Conservation (phyloP, 1,140 invertebrate genomes). For the Cyphomyrmex costatus region DNA sequence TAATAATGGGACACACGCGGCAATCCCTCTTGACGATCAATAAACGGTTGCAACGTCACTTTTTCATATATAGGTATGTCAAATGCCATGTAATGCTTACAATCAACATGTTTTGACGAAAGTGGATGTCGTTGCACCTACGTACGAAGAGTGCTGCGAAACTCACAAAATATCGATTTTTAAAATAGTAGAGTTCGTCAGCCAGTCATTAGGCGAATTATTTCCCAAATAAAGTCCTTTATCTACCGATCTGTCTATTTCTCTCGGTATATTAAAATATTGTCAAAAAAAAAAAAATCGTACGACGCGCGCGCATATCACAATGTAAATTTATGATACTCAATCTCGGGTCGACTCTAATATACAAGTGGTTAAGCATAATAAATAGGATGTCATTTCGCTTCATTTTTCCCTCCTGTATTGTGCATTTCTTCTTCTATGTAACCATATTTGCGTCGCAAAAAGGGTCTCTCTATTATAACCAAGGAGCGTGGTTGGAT, state of each 20-base stretch:
- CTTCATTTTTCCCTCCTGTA: conserved; percentile 49
- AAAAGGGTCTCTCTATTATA: conserved; percentile 21
- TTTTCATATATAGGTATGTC: conserved; percentile 12
- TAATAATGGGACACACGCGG: conserved; percentile 38
- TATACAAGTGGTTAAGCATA: conserved; percentile 25
- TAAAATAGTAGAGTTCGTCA: conserved; percentile 18
- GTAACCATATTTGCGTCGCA: conserved; percentile 3
- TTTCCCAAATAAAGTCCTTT: conserved; percentile 9
- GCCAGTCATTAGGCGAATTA: conserved; percentile 24
- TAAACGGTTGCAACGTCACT: conserved; percentile 21
- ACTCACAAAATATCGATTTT: conserved; percentile 21
- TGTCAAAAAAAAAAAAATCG: conserved; percentile 36
- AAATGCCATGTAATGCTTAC: conserved; percentile 31
- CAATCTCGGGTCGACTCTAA: conserved; percentile 24
- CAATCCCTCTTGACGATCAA: conserved; percentile 35
- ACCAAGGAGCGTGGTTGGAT: background rate
- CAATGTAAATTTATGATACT: conserved; percentile 25
- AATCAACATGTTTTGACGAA: conserved; percentile 41
- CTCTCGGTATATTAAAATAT: conserved; percentile 2
- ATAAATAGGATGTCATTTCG: conserved; percentile 56
- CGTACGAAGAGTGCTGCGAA: background rate
- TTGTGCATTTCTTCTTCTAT: background rate
- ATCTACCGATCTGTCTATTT: conserved; percentile 17
- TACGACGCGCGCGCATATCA: background rate
- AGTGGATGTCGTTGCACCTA: conserved; percentile 17